Evolutionary conservation across 2,888 invertebrate species (phyloP).

Genomic region (Clitarchus hookeri): DNA sequence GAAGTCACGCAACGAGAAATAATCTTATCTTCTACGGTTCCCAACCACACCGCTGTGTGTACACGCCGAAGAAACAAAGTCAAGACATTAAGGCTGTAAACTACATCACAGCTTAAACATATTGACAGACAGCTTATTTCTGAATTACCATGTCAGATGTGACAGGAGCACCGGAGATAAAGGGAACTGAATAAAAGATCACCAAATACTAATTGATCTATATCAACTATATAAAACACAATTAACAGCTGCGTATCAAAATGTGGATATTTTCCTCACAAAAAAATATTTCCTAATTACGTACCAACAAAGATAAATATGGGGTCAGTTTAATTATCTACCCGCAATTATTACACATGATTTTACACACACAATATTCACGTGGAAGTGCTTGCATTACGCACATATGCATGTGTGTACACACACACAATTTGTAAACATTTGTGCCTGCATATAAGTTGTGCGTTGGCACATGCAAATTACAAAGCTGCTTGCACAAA

Average conservation of each 20-base stretch:
- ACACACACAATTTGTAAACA: conserved; percentile 4
- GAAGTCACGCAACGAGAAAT: neutral
- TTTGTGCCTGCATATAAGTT: neutral
- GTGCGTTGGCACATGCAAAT: no score
- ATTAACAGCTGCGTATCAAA: neutral
- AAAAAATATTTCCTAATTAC: no score
- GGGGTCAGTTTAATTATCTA: no score
- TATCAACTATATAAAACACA: neutral
- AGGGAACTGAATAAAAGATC: neutral
- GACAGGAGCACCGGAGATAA: neutral
- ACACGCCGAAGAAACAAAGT: neutral
- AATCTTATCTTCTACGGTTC: neutral
- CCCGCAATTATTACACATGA: no score
- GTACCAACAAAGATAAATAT: no score
- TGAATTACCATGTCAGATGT: neutral
- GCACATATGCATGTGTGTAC: neutral
- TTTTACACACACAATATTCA: no score
- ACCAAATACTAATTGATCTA: neutral
- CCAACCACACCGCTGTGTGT: neutral
- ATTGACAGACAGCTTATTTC: neutral
- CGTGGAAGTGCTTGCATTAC: no score
- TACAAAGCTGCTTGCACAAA: no score
- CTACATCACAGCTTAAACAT: neutral
- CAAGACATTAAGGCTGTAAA: neutral
- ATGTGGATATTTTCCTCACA: no score